phyloP scores from a whole-genome alignment of 2,797 vertebrate genomes.

The Hephaestus fuliginosus region DNA sequence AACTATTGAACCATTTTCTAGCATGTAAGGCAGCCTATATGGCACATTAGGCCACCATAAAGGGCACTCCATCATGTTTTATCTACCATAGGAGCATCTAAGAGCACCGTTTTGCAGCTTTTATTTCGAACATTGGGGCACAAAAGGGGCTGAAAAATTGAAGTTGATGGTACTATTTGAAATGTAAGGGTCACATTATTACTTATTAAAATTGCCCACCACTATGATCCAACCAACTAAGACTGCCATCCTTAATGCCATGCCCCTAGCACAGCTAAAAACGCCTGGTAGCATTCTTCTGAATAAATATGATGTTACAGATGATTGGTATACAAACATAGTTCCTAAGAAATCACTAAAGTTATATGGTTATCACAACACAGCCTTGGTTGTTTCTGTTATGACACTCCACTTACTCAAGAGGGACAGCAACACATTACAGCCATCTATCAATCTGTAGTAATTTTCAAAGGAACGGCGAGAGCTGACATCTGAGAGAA shows the following conservation, averaged over 20 bases:
- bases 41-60: too few species aligned
- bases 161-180: neutral
- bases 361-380: neutral
- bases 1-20: too few species aligned
- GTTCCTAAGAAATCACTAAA: neutral
- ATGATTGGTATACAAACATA: neutral
- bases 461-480: conserved; percentile 29
- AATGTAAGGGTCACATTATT: neutral
- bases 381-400: neutral
- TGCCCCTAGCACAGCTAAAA: neutral
- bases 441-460: conserved; percentile 6
- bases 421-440: neutral
- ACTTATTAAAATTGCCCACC: neutral
- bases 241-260: neutral
- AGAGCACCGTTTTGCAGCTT: too few species aligned
- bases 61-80: too few species aligned
- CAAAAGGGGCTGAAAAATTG: neutral
- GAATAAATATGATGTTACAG: neutral
- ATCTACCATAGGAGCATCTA: too few species aligned
- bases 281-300: neutral
- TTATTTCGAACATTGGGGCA: too few species aligned
- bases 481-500: conserved; percentile 29
- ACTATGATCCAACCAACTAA: neutral
- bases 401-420: neutral
- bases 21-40: too few species aligned